A percentile compares a stretch with the other conserved stretches of the same genome.
Conservation (phyloP, 2,797 vertebrate species). For the Sylvia borin region DNA sequence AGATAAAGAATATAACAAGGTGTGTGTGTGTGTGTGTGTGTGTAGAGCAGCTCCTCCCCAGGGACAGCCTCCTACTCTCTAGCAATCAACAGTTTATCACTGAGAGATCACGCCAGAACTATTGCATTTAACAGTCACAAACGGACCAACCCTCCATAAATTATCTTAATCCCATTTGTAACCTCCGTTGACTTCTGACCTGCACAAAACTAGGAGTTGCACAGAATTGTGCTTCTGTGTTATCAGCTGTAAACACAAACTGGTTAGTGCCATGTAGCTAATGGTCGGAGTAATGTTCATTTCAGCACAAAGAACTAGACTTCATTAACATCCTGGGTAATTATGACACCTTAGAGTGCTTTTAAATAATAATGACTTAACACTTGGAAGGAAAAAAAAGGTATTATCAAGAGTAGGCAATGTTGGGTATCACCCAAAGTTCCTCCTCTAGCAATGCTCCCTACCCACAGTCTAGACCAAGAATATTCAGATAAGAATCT, state of each 20-base stretch:
- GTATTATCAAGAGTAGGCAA: neutral
- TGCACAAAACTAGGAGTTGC: neutral
- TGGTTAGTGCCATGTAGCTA: neutral
- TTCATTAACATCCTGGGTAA: neutral
- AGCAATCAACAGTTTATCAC: neutral
- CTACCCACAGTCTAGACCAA: slow-evolving; percentile 25
- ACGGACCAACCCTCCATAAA: neutral
- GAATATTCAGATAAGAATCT: neutral
- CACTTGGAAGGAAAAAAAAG: neutral
- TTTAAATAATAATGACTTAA: slow-evolving; percentile 10
- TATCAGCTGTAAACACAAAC: neutral
- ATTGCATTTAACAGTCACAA: neutral
- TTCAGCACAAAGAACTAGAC: neutral
- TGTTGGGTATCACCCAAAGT: neutral
- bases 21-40: neutral
- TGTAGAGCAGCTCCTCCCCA: neutral
- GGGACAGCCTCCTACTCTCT: neutral
- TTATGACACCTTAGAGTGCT: neutral
- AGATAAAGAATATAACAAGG: neutral
- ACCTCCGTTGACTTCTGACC: neutral
- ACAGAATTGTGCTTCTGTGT: neutral
- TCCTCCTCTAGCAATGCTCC: neutral
- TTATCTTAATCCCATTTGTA: neutral
- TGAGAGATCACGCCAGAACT: neutral
- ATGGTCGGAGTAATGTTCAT: neutral